Evolutionary conservation across 2,113 vertebrate genomes (phyloP).

Genomic region (Actenoides lindsayi): DNA sequence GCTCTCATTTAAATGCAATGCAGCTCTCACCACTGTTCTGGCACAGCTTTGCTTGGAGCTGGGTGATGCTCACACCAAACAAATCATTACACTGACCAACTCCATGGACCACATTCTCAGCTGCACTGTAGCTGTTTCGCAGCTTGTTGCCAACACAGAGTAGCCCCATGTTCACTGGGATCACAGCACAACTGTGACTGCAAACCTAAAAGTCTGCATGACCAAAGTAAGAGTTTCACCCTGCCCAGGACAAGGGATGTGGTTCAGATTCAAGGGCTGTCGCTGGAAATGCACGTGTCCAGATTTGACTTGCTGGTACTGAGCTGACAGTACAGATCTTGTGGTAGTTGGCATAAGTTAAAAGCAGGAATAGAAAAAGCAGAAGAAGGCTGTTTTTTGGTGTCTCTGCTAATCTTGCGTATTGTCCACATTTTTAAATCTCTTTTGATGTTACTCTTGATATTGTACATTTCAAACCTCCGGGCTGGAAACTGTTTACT

Average conservation of each 20-base stretch:
- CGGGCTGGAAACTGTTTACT: neutral
- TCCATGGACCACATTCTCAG: neutral
- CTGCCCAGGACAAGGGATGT: neutral
- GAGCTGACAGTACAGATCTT: neutral
- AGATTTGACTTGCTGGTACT: neutral
- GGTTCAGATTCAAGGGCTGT: neutral
- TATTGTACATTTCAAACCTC: neutral
- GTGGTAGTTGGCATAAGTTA: neutral
- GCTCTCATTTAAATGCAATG: neutral
- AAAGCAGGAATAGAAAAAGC: neutral
- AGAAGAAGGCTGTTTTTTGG: neutral
- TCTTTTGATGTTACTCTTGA: neutral
- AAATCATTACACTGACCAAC: neutral
- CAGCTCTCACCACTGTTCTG: neutral
- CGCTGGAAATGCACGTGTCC: neutral
- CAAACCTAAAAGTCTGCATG: neutral
- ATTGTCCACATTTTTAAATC: neutral
- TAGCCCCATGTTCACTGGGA: neutral
- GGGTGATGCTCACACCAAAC: neutral
- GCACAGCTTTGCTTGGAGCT: neutral
- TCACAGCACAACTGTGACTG: neutral
- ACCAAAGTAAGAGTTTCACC: neutral
- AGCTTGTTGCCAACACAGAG: neutral
- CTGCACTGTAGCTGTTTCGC: neutral
- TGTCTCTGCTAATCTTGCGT: neutral